These are phyloP conservation scores for Poecilia velifera DNA, from an alignment of 2,797 vertebrate species.

Conservation along the genomic window DNA sequence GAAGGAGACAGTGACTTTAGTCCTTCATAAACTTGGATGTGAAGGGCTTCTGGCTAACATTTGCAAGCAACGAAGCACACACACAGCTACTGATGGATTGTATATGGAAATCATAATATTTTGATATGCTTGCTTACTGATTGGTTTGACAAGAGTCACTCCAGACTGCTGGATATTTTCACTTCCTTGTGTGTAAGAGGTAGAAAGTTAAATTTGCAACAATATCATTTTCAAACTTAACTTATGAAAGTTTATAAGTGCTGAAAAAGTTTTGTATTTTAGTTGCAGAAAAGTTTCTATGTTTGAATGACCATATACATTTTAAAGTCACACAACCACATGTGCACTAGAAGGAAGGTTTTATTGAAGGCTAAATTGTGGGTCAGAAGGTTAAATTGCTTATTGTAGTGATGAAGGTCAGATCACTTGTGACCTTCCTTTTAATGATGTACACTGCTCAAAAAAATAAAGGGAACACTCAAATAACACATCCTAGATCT, in stretches of 20 bases:
- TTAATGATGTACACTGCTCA: neutral
- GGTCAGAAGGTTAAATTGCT: neutral
- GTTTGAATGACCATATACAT: neutral
- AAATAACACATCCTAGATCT: too few relatives aligned
- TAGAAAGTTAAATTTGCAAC: neutral
- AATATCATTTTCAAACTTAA: neutral
- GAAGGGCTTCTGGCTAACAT: neutral
- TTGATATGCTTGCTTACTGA: neutral
- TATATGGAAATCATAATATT: neutral
- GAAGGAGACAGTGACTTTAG: constrained; percentile 39
- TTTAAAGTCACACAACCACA: neutral
- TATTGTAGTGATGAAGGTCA: neutral
- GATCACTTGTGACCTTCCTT: neutral
- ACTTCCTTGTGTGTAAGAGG: neutral
- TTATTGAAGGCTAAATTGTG: neutral
- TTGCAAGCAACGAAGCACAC: neutral
- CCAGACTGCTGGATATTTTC: neutral
- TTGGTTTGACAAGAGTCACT: neutral
- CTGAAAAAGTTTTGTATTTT: neutral
- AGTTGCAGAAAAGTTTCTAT: neutral
- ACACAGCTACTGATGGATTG: neutral
- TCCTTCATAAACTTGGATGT: constrained; percentile 33
- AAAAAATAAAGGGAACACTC: too few relatives aligned
- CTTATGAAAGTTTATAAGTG: neutral
- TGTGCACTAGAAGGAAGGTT: neutral